Conservation (phyloP, 2,797 vertebrate genomes). For the Tenualosa thibaudeaui region DNA sequence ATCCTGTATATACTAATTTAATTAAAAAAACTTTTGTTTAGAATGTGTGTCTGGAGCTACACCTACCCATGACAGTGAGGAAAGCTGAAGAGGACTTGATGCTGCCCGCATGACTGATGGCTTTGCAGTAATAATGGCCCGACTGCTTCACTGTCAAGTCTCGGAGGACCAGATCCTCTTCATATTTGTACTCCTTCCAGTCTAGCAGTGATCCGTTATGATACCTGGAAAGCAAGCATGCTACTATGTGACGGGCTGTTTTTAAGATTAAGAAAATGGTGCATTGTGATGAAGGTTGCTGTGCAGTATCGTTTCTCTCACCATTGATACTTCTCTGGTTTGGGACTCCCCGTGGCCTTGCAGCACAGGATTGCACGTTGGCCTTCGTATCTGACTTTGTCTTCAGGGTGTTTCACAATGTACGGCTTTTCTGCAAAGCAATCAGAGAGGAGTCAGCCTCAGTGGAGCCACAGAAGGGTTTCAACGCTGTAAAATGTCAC, state of each 20-base stretch:
- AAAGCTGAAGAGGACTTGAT: slow-evolving; percentile 80
- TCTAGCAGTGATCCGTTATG: slow-evolving; percentile 90
- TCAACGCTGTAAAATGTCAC: slow-evolving; percentile 42
- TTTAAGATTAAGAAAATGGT: background rate
- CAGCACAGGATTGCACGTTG: slow-evolving; percentile 89
- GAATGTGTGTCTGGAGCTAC: background rate
- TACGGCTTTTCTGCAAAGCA: slow-evolving; percentile 84
- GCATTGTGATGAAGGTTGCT: background rate
- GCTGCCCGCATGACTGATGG: slow-evolving; percentile 81
- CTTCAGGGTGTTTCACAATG: slow-evolving; percentile 87
- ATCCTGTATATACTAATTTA: slow-evolving; percentile 24
- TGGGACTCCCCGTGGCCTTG: slow-evolving; percentile 83
- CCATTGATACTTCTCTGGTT: slow-evolving; percentile 90
- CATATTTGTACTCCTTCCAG: slow-evolving; percentile 70
- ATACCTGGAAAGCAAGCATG: slow-evolving; percentile 76
- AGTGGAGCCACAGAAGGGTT: background rate
- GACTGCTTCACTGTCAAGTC: slow-evolving; percentile 75
- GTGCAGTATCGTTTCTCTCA: slow-evolving; percentile 64
- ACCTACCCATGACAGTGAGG: slow-evolving; percentile 85
- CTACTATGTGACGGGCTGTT: background rate
- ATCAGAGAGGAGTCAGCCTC: slow-evolving; percentile 45
- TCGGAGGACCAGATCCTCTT: slow-evolving; percentile 77
- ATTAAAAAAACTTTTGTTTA: slow-evolving; percentile 24
- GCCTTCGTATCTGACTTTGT: slow-evolving; percentile 81
- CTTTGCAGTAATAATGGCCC: slow-evolving; percentile 90